Base-by-base conservation (phyloP, 2,797 vertebrate species). In the Lepus oiostolus region DNA sequence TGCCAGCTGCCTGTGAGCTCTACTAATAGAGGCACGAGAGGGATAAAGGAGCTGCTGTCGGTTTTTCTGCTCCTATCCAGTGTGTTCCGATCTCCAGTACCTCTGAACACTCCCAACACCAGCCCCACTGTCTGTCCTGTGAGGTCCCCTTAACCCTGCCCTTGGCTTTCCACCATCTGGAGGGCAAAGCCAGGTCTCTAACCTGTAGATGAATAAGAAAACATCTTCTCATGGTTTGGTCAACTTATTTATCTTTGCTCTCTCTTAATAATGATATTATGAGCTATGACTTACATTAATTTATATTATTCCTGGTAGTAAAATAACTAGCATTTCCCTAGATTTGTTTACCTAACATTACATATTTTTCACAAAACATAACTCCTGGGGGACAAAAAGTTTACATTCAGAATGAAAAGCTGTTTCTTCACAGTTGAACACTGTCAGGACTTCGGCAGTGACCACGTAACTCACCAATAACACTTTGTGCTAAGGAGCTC, bases 261-360 rank as follows among this genome's bases (percentile, higher is more conserved):
- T 80, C 75, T 88, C 71, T 84, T 84, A 65, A 65, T 26, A 75
- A 32, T 77, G 74, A 0, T 85, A 60, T n/a, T 91, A 80, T 2
- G 83, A 35, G 35, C 24, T 63, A 1, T 85, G 91, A 74, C 63
- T 71, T 88, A 65, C 42, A 70, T 32, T 95, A 26, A 50, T 50
- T 91, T 87, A 24, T 12, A 89, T 72, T 54, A 47, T 92, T 79
- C 68, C 85, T 90, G 28, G 67, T 85, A 72, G 68, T 83, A 92
- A 88, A 90, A 85, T 80, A 89, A 60, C 65, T 26, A 0, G 30
- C 90, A 42, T 32, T 74, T 87, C 50, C 54, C 42, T 30, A 50
- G 0, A 35, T 77, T 91, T 79, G 67, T 38, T 88, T 83, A 65
- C 47, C 30, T 65, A 13, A 65, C 47, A 26, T 21, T 38, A 67